Conservation (phyloP, 2,888 invertebrate species). For the Subacronicta megacephala region DNA sequence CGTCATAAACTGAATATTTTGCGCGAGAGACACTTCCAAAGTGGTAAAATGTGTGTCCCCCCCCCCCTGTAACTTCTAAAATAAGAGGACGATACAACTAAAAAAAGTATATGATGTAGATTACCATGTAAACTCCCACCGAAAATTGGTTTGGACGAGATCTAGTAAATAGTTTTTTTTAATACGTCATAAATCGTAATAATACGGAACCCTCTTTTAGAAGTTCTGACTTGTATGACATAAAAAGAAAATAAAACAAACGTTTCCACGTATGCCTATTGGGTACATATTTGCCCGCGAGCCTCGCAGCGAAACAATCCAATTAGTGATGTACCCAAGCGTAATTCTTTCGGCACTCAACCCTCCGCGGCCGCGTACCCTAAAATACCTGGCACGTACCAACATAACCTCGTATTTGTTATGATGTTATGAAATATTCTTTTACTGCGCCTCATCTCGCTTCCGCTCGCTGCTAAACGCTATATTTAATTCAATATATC, state of each 20-base stretch:
- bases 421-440: constrained; percentile 50
- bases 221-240: not conserved
- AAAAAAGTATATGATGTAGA: too few relatives aligned
- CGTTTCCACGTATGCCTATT: constrained; percentile 25
- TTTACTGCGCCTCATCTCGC: constrained; percentile 7
- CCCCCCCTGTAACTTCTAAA: too few relatives aligned
- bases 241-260: constrained; percentile 28
- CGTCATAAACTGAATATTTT: too few relatives aligned
- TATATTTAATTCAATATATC: not conserved
- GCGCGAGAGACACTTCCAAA: too few relatives aligned
- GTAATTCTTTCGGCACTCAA: constrained; percentile 48
- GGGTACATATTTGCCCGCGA: constrained; percentile 33
- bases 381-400: constrained; percentile 27
- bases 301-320: constrained; percentile 41
- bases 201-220: too few relatives aligned
- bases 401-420: constrained; percentile 43
- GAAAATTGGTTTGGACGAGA: too few relatives aligned
- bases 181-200: too few relatives aligned
- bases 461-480: not conserved
- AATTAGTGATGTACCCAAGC: constrained; percentile 40
- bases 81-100: too few relatives aligned
- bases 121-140: too few relatives aligned
- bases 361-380: constrained; percentile 23
- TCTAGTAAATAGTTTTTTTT: too few relatives aligned
- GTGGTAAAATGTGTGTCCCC: too few relatives aligned